Evolutionary conservation across 2,113 vertebrate species (phyloP), one percentile per base, ranked within the genome.

Genomic region (Plotosus lineatus): DNA sequence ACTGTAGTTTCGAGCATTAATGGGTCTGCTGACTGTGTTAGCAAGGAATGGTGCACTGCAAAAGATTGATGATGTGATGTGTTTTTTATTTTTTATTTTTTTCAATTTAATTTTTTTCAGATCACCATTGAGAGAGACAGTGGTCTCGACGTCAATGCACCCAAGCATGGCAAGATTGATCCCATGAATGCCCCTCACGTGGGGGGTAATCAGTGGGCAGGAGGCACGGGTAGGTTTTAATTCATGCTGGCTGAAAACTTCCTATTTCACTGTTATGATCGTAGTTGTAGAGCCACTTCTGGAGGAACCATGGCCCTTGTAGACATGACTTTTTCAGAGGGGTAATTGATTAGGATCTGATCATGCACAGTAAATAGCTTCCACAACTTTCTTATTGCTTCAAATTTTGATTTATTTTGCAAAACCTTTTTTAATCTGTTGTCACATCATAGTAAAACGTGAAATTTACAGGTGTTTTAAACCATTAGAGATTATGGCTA

Each of bases 131-230:
- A 97, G 89, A 96, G 91, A 85, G 96, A 98, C n/a, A 98, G 96
- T 48, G 94, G 92, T 58, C 87, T 95, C 90, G 96, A 98, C n/a
- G 95, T 98, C 84, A 95, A 89, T 4, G 92, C 94, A 69, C 97
- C 97, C 1, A 98, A 98, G 89, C 96, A 98, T 0, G 97, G 97
- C 84, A 96, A 97, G 91, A 88, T 94, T 1, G 97, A 99, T 87
- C 86, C 90, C 33, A 85, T 86, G 72, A 99, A 99, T 40, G 87
- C 78, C 75, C 97, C 97, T 0, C 98, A 99, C 0, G 92, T 98
- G 15, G 98, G 97, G 4, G 97, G 98, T 51, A 98, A 97, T 86
- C 96, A 91, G 8, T 99, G 98, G 98, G 97, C 97, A 17, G 97
- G 98, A 14, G 97, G 97, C 87, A 99, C 98, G 94, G 97, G 97